A percentile compares a stretch with the other conserved stretches of the same genome.
These are phyloP conservation scores for Drosophila multiciliata DNA, from an alignment of 2,888 invertebrate genomes.

Conservation along the genomic window DNA sequence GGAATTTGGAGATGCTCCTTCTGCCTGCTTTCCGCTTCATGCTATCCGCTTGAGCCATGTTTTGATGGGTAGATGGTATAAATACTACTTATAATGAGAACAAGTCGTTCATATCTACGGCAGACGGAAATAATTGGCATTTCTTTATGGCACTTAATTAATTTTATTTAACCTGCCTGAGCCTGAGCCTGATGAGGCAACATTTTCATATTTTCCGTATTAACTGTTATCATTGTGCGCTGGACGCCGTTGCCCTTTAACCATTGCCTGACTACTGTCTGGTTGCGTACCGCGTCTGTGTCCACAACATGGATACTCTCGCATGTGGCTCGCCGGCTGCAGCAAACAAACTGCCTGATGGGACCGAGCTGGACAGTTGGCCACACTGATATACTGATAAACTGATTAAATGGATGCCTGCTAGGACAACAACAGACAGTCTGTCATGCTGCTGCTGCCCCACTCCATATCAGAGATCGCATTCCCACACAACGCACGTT, in stretches of 20 bases:
- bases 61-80: neutral
- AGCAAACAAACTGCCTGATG: conserved; percentile 41
- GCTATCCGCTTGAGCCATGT: neutral
- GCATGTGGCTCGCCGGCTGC: conserved; percentile 18
- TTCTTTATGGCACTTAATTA: conserved; percentile 59
- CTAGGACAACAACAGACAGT: conserved; percentile 48
- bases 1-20: neutral
- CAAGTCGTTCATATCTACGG: neutral
- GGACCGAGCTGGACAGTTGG: conserved; percentile 9
- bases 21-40: neutral
- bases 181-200: conserved; percentile 45
- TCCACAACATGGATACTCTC: conserved; percentile 51
- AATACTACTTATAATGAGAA: neutral
- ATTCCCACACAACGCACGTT: conserved; percentile 10
- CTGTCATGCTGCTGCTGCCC: conserved; percentile 14
- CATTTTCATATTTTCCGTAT: conserved; percentile 69
- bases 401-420: conserved; percentile 72
- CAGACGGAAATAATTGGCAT: conserved; percentile 13
- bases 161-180: conserved; percentile 63
- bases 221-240: conserved; percentile 54
- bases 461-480: neutral
- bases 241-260: conserved; percentile 14
- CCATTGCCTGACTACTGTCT: conserved; percentile 3
- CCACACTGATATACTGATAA: conserved; percentile 52
- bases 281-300: conserved; percentile 37